Evolutionary conservation across 2,797 vertebrate species (phyloP).

Genomic region (Xenentodon cancila): DNA sequence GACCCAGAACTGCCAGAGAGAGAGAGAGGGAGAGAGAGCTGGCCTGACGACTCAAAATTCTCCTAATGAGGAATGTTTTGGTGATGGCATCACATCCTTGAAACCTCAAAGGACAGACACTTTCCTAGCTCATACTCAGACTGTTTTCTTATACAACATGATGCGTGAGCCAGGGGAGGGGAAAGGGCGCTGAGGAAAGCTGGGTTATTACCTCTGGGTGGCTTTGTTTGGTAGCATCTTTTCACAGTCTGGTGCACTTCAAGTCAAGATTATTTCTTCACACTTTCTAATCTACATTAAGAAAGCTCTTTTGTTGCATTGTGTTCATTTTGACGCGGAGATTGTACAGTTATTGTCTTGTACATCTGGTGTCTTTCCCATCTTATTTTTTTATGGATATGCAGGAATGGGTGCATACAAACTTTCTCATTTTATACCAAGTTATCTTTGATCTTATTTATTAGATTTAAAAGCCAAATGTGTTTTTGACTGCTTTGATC

Average conservation of each 20-base stretch:
- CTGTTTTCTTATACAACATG: slow-evolving; percentile 44
- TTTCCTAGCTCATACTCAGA: slow-evolving; percentile 37
- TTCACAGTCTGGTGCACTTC: slow-evolving; percentile 33
- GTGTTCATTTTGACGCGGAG: slow-evolving; percentile 39
- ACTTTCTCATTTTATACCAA: slow-evolving; percentile 31
- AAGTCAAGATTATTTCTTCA: slow-evolving; percentile 27
- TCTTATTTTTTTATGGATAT: slow-evolving; percentile 40
- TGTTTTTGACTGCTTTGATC: slow-evolving; percentile 44
- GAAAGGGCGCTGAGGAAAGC: slow-evolving; percentile 8
- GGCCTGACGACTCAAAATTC: slow-evolving; percentile 48
- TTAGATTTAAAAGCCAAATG: slow-evolving; percentile 44
- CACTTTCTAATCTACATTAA: slow-evolving; percentile 34
- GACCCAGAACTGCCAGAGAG: slow-evolving; percentile 78
- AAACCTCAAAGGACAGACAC: slow-evolving; percentile 61
- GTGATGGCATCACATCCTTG: slow-evolving; percentile 52
- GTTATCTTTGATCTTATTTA: slow-evolving; percentile 35
- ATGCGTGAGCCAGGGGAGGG: slow-evolving; percentile 2
- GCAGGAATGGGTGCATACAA: slow-evolving; percentile 43
- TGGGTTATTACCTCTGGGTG: slow-evolving; percentile 43
- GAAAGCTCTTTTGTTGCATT: slow-evolving; percentile 39
- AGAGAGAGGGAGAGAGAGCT: slow-evolving; percentile 47
- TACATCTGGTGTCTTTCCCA: slow-evolving; percentile 43
- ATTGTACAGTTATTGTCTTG: slow-evolving; percentile 50
- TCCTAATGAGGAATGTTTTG: slow-evolving; percentile 65
- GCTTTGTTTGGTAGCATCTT: slow-evolving; percentile 39